phyloP scores from a whole-genome alignment of 2,113 vertebrate species.

The Stomatorhinus ivindoensis region DNA sequence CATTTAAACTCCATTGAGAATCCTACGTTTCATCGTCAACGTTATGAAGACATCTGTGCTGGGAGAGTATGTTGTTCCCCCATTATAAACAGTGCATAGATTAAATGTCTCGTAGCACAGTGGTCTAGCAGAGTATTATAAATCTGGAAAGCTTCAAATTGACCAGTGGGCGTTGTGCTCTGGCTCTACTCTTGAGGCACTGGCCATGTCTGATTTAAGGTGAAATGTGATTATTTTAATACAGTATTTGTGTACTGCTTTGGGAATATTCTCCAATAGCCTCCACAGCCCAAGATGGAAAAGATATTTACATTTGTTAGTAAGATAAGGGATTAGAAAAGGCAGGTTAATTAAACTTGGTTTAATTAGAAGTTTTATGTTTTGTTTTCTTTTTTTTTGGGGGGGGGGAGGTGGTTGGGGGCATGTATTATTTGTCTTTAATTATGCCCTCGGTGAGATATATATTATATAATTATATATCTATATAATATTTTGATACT shows the following conservation, averaged over 20 bases:
- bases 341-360: constrained; percentile 24
- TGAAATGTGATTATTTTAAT: constrained; percentile 4
- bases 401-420: neutral
- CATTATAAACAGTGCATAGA: neutral
- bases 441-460: constrained; percentile 16
- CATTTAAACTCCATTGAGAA: constrained; percentile 23
- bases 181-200: neutral
- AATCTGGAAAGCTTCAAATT: constrained; percentile 3
- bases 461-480: too few relatives aligned
- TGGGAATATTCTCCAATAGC: neutral
- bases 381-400: neutral
- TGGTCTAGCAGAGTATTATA: neutral
- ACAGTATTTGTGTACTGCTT: neutral
- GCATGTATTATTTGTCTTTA: constrained; percentile 6
- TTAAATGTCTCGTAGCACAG: constrained; percentile 9
- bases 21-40: constrained; percentile 15
- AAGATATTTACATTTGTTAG: constrained; percentile 20
- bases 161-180: neutral
- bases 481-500: constrained; percentile 10
- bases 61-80: constrained; percentile 16
- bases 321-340: constrained; percentile 17
- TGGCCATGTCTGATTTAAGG: neutral
- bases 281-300: neutral
- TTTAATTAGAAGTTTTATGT: constrained; percentile 19
- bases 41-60: constrained; percentile 22